Evolutionary conservation across 2,888 invertebrate genomes (phyloP), one percentile per base, ranked within the genome.

Genomic region (Microctonus brassicae): DNA sequence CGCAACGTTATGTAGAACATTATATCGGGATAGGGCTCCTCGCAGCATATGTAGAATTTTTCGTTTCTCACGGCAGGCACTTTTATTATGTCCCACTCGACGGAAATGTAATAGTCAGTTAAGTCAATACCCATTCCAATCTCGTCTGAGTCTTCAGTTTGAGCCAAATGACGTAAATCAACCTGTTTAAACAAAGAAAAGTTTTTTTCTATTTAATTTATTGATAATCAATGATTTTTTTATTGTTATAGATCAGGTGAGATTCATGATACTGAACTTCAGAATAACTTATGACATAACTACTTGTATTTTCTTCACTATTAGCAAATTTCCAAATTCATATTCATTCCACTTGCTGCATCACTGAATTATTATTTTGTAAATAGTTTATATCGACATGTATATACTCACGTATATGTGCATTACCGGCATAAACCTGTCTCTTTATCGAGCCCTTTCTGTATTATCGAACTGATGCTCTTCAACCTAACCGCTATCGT

Each of bases 41-140:
- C 95, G 88, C 98, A 98, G 89, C 98, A 98, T 83, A 96, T 96
- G 91, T 98, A 97, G 89, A 95, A 96, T 87, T 95, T 95, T 86
- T 96, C 96, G 87, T 96, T 95, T 80, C 96, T 91, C 76, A 94
- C 93, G 53, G 96, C 97, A 69, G 96, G 96, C 78, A 96, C 97
- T 76, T 94, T 92, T 92, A 98, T 94, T 82, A 96, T 97, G 89
- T 98, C 98, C 99, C 98, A 99, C 89, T 99, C 98, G 73, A 98
- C 98, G 83, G 97, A 97, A 88, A 97, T 95, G 90, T 97, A 97
- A 88, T 96, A 97, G 88, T 97, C 97, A 83, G 95, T 95, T 77
- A 97, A 90, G 88, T 97, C 97, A 83, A 97, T 97, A 75, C 97
- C 97, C 86, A 96, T 92, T 82, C 94, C 95, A 84, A 97, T 96